phyloP scores from a whole-genome alignment of 2,797 vertebrate genomes.

The Glossophaga mutica region DNA sequence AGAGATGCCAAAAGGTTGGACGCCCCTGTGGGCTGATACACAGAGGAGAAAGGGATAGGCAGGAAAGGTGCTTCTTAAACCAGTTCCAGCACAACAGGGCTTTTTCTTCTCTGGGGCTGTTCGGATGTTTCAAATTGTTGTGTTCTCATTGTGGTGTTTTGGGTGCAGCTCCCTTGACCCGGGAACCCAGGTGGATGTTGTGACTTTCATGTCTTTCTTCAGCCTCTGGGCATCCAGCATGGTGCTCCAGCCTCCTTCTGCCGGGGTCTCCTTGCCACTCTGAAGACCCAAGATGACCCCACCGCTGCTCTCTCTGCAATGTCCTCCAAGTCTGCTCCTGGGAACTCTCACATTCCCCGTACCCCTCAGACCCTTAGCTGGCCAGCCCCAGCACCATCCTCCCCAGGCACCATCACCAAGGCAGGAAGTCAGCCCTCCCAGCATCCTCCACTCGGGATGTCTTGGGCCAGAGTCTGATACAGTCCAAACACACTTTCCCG shows the following conservation, averaged over 20 bases:
- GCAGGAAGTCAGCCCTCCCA: not conserved
- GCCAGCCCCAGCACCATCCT: too few species aligned
- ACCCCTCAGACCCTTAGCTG: not conserved
- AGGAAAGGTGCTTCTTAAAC: too few species aligned
- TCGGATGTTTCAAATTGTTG: not conserved
- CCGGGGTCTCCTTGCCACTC: not conserved
- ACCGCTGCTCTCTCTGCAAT: not conserved
- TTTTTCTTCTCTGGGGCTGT: not conserved
- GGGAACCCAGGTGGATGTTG: not conserved
- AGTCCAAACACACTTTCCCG: not conserved
- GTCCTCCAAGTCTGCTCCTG: fast-evolving
- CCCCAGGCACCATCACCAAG: not conserved
- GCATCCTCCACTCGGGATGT: not conserved
- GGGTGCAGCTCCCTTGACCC: not conserved
- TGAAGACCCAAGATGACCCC: not conserved
- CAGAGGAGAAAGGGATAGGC: not conserved
- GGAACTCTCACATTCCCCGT: not conserved
- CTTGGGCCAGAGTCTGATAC: not conserved
- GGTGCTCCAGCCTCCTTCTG: not conserved
- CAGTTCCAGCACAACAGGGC: not conserved
- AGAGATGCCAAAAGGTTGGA: too few species aligned
- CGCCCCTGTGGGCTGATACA: not conserved
- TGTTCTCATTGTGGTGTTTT: not conserved
- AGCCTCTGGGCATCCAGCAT: not conserved
- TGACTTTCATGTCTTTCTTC: not conserved